Evolutionary conservation across 2,797 vertebrate genomes (phyloP).

Genomic region (Sebastes itinus): DNA sequence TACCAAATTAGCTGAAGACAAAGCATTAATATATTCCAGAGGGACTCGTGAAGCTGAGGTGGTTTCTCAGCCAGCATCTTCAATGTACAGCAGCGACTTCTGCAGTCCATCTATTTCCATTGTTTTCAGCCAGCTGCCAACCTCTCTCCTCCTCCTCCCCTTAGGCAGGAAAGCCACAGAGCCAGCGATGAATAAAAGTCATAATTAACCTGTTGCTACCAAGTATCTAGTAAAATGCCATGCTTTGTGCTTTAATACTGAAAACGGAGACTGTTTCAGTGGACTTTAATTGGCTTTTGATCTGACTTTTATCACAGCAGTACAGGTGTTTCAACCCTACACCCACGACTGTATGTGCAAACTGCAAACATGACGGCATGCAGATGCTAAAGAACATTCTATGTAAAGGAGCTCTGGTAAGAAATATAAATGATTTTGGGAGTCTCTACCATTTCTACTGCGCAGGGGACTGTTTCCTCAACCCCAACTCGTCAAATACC

Average conservation of each 20-base stretch:
- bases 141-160: slow-evolving; percentile 1
- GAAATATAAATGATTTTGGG: neutral
- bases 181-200: slow-evolving; percentile 17
- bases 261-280: neutral
- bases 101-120: slow-evolving; percentile 20
- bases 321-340: neutral
- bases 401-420: neutral
- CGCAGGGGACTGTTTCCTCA: neutral
- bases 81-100: slow-evolving; percentile 1
- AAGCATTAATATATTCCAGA: slow-evolving; percentile 2
- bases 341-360: neutral
- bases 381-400: neutral
- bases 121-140: slow-evolving; percentile 31
- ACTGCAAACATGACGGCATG: neutral
- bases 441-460: neutral
- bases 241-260: neutral
- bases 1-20: neutral
- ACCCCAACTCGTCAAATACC: too few relatives aligned
- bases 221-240: neutral
- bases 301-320: neutral
- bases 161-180: neutral
- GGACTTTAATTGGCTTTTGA: neutral
- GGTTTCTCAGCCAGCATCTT: slow-evolving; percentile 7
- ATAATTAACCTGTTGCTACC: slow-evolving; percentile 24
- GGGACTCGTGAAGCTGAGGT: neutral